Base-by-base conservation (phyloP, 2,888 invertebrate species). In the Noctua pronuba region DNA sequence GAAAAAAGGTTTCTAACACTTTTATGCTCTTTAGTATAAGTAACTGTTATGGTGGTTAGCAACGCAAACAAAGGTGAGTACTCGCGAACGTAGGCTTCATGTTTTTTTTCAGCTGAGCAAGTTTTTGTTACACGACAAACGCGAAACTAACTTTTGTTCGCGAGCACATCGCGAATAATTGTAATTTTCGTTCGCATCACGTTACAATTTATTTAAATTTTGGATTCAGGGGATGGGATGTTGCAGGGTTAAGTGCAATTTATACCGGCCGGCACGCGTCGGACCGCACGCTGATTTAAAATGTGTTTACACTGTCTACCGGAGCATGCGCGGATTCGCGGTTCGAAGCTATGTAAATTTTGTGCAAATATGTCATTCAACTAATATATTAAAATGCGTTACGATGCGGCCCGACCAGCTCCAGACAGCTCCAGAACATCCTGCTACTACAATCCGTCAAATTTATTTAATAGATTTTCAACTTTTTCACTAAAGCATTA, bases 1-100 rank as follows among this genome's bases (percentile, higher is more conserved):
- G 31, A 65, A 52, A 68, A 84, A 80, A 85, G 71, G 71, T 80
- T 72, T 70, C 70, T 11, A 67, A 60, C 68, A 65, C 58, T 66
- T 75, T 85, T 73, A 64, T 74, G 49, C 24, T 73, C 49, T 44
- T 77, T 72, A 55, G 21, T 31, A 21, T 65, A 81, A 46, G 65
- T 73, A 58, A 78, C 68, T 24, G 62, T 73, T 73, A 72, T 58
- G 44, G 35, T 65, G n/a, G 16, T 46, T 41, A 18, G 21, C 46
- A 71, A 83, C 44, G 44, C 16, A 60, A 72, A 65, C 49, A 65
- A 41, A 65, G 44, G 18, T 44, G n/a, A 24, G n/a, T 28, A 41
- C 41, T 38, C 24, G 24, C 24, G 13, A 64, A 38, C 64, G 16
- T 38, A 0, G 13, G 13, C 24, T 16, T 64, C 64, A 38, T 24